Conservation (phyloP, 92 coral and sea anemone species). For the Epizoanthus scotinus region DNA sequence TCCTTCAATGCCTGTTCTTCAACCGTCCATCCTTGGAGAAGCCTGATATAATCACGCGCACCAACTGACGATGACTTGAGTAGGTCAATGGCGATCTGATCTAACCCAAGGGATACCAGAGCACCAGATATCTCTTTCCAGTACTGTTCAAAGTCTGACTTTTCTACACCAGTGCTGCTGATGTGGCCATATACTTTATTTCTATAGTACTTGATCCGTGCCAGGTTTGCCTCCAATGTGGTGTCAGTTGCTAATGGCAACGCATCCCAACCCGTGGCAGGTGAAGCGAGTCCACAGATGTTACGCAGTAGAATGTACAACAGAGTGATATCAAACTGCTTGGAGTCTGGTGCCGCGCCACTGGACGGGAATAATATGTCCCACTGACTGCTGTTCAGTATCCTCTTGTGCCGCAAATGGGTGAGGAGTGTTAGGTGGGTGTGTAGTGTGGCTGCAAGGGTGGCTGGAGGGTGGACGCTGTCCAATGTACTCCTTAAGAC, state of each 20-base stretch:
- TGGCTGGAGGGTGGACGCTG: conserved; percentile 36
- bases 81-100: conserved; percentile 27
- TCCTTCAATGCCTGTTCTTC: conserved; percentile 31
- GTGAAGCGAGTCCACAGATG: conserved; percentile 54
- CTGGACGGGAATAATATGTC: conserved; percentile 60
- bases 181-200: conserved; percentile 57
- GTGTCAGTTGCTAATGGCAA: conserved; percentile 53
- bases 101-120: conserved; percentile 52
- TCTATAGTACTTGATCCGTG: conserved; percentile 61
- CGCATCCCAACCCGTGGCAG: conserved; percentile 54
- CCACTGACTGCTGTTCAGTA: conserved; percentile 56
- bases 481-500: conserved; percentile 45
- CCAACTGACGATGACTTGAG: conserved; percentile 26
- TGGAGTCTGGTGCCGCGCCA: conserved; percentile 49
- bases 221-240: conserved; percentile 60
- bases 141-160: conserved; percentile 23
- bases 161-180: conserved; percentile 40
- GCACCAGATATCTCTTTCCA: conserved; percentile 60
- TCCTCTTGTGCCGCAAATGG: conserved; percentile 34
- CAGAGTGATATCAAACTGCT: conserved; percentile 62
- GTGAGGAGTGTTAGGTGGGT: conserved; percentile 18
- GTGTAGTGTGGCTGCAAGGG: conserved; percentile 26
- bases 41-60: not conserved
- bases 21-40: conserved; percentile 28
- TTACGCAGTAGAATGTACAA: conserved; percentile 56